These are phyloP conservation scores for Ditula angustiorana DNA, from an alignment of 2,888 invertebrate genomes.

Conservation along the genomic window DNA sequence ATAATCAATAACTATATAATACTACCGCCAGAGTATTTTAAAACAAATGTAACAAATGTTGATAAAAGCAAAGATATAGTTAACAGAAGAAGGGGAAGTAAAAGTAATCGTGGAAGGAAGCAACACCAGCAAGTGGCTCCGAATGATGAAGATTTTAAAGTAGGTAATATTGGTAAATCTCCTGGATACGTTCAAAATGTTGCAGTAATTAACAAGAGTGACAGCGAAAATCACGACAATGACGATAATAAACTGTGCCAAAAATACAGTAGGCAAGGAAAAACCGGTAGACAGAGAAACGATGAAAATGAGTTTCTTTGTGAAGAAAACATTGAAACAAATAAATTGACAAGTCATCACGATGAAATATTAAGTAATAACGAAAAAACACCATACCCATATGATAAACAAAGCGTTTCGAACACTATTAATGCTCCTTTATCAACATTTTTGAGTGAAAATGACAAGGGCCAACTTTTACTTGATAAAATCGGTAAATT, in stretches of 20 bases:
- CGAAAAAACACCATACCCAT: not conserved
- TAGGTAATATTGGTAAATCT: not conserved
- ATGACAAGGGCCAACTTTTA: not conserved
- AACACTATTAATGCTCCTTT: not conserved
- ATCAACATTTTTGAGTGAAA: not conserved
- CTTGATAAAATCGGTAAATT: not conserved
- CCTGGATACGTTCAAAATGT: not conserved
- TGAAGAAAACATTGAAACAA: slow-evolving; percentile 35
- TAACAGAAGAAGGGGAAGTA: slow-evolving; percentile 31
- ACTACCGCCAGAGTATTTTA: slow-evolving; percentile 44
- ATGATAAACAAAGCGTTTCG: not conserved
- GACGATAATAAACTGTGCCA: slow-evolving; percentile 38
- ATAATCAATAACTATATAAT: slow-evolving; percentile 49
- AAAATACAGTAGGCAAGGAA: slow-evolving; percentile 29
- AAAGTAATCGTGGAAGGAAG: slow-evolving; percentile 17
- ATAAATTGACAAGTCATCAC: slow-evolving; percentile 23
- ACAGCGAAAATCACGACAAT: slow-evolving; percentile 15
- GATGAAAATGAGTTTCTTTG: slow-evolving; percentile 31
- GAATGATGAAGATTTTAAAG: not conserved
- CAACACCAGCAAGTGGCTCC: slow-evolving; percentile 12
- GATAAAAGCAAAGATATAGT: slow-evolving; percentile 20
- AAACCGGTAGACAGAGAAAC: slow-evolving; percentile 21
- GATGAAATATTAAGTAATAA: not conserved
- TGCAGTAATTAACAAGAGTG: slow-evolving; percentile 23
- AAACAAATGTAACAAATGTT: slow-evolving; percentile 42